Evolutionary conservation across 2,888 invertebrate species (phyloP).

Genomic region (Parasteatoda lunata): DNA sequence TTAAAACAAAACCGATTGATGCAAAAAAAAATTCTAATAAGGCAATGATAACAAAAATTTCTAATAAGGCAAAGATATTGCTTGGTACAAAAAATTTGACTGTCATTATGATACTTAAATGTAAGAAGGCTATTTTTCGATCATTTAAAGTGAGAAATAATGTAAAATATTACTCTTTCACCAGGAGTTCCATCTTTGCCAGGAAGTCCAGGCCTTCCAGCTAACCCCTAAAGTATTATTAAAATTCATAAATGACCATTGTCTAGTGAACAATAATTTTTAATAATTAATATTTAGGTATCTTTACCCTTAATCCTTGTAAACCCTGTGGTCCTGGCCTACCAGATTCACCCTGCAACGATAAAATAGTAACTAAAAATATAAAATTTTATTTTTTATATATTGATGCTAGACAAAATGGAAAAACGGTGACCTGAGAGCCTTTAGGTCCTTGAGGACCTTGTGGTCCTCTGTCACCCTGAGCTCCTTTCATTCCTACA

Average conservation of each 20-base stretch:
- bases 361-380: background rate
- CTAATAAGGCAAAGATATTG: no score
- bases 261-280: background rate
- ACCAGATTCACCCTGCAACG: constrained; percentile 75
- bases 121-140: background rate
- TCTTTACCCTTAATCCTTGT: constrained; percentile 76
- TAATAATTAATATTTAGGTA: background rate
- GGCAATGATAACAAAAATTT: no score
- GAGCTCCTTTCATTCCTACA: constrained; percentile 81
- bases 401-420: background rate
- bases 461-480: constrained; percentile 81
- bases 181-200: constrained; percentile 74
- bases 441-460: constrained; percentile 71
- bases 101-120: no score
- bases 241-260: background rate
- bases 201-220: constrained; percentile 71
- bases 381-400: background rate
- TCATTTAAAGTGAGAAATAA: background rate
- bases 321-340: constrained; percentile 80
- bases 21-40: no score
- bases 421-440: constrained; percentile 38
- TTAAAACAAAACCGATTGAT: no score
- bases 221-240: constrained; percentile 69
- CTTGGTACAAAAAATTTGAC: no score
- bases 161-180: constrained; percentile 70